These are phyloP conservation scores for Hoplias malabaricus DNA, from an alignment of 2,113 vertebrate species.

Conservation along the genomic window DNA sequence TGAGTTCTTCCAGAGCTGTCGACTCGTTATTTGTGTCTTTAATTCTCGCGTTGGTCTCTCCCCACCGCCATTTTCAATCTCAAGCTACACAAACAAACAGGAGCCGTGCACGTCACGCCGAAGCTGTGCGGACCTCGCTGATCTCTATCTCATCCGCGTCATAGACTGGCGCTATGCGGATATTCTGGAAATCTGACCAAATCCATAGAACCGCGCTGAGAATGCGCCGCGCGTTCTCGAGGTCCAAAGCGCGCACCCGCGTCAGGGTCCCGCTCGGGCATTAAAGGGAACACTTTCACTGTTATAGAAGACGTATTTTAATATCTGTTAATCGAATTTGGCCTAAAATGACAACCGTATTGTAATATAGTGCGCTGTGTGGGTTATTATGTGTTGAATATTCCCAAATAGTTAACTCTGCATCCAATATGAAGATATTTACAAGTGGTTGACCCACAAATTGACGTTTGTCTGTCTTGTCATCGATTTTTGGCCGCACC, in stretches of 20 bases:
- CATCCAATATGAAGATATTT: too few relatives aligned
- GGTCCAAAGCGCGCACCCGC: conserved; percentile 11
- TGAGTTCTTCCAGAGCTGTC: conserved; percentile 54
- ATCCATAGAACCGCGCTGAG: neutral
- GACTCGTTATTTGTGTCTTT: conserved; percentile 55
- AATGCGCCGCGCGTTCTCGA: neutral
- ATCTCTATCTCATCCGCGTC: conserved; percentile 14
- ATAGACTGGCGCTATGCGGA: fast-evolving
- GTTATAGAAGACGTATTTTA: too few relatives aligned
- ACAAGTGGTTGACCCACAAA: too few relatives aligned
- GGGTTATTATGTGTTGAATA: too few relatives aligned
- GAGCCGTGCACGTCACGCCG: conserved; percentile 48
- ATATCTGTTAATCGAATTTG: too few relatives aligned
- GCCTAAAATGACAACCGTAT: too few relatives aligned
- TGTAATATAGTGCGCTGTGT: too few relatives aligned
- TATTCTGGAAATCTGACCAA: conserved; percentile 21
- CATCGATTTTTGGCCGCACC: too few relatives aligned
- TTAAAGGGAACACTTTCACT: too few relatives aligned
- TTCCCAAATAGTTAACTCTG: too few relatives aligned
- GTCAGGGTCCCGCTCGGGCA: neutral
- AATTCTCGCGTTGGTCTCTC: conserved; percentile 70
- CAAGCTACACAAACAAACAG: conserved; percentile 80
- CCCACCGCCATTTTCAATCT: conserved; percentile 80
- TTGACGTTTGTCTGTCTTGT: too few relatives aligned
- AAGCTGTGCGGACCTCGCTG: conserved; percentile 21